Conservation (phyloP, 2,797 vertebrate genomes). For the Parauchenoglanis ngamensis region DNA sequence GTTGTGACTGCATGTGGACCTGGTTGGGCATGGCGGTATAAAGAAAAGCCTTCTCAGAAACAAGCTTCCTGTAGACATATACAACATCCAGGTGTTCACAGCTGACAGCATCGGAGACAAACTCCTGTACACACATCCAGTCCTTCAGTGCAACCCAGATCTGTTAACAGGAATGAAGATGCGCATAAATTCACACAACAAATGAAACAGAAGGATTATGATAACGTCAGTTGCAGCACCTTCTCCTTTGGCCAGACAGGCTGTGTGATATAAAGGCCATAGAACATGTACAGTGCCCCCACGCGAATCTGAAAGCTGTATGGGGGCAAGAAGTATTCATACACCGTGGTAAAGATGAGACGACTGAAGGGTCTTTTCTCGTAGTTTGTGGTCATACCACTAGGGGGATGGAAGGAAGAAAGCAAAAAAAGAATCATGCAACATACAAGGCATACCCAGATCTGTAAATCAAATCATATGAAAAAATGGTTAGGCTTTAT, state of each 20-base stretch:
- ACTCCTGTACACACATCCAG: conserved; percentile 49
- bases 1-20: conserved; percentile 21
- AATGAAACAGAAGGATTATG: neutral
- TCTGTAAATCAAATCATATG: neutral
- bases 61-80: conserved; percentile 55
- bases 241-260: conserved; percentile 82
- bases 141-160: conserved; percentile 71
- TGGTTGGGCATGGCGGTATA: conserved; percentile 55
- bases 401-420: conserved; percentile 56
- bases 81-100: conserved; percentile 56
- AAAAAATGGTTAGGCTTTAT: neutral
- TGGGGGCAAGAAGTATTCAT: conserved; percentile 78
- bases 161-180: conserved; percentile 61
- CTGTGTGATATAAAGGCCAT: conserved; percentile 81
- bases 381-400: conserved; percentile 74
- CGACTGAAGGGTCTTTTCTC: conserved; percentile 77
- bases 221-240: conserved; percentile 65
- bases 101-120: conserved; percentile 37
- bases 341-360: conserved; percentile 73
- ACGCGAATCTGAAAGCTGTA: conserved; percentile 85
- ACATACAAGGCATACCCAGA: neutral
- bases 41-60: conserved; percentile 52
- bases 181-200: neutral
- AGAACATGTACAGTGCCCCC: conserved; percentile 82
- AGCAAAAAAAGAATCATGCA: neutral